Base-by-base conservation (phyloP, 2,113 vertebrate species). In the Empidonax alnorum region DNA sequence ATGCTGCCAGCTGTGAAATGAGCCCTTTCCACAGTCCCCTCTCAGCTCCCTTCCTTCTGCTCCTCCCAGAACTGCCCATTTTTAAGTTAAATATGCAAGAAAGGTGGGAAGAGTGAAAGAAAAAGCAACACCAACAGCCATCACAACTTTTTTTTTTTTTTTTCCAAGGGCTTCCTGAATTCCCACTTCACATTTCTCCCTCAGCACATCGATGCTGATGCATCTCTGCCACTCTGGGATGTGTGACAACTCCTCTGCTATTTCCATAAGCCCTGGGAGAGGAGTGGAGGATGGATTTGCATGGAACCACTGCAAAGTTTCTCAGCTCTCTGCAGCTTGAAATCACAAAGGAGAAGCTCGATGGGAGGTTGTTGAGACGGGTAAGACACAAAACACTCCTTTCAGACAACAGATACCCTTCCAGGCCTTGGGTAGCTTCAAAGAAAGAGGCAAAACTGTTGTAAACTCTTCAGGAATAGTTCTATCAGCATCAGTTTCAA, bases 231-330 rank as follows among this genome's bases (percentile, higher is more conserved):
- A 4, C 89, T 67, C 85, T 35, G 79, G 85, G 79, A 86, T 1
- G 35, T 37, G 87, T 59, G 84, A 94, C 89, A 89, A 87, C 66
- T 71, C 89, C 80, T 84, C 87, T 86, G 80, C 89, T 53, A 12
- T 81, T 94, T 67, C 42, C 1, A 44, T 21, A 8, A 89, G 55
- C 87, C 72, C 66, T 2, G 52, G 52, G 81, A 95, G 95, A 59
- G 53, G 30, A 78, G 81, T 7, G 21, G 81, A 63, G 74, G 87
- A 85, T 68, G 90, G 74, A 87, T 96, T 82, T 91, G 74, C 66
- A 82, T 33, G 69, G 69, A 87, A 59, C 47, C 10, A 2, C 93
- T 84, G 91, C 84, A 65, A 35, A 95, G 74, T 50, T 87, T 61
- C 66, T 84, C 85, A 93, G 90, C 88, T 94, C 49, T 4, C 63